phyloP scores from a whole-genome alignment of 2,113 vertebrate species.

The Microcebus jonahi region DNA sequence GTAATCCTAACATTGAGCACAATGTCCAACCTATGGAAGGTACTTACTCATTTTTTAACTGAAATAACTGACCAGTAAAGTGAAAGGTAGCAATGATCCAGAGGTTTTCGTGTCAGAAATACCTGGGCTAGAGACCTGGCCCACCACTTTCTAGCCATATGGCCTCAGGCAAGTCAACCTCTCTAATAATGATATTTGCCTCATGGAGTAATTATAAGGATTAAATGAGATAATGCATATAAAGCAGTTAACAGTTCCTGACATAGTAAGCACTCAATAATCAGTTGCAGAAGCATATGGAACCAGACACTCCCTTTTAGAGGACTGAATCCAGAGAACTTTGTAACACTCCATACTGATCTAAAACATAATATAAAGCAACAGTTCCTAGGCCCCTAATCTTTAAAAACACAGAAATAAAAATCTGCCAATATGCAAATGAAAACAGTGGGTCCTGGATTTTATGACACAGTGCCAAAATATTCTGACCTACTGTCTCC shows the following conservation, averaged over 20 bases:
- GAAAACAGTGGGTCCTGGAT: neutral
- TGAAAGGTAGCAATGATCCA: neutral
- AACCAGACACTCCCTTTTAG: neutral
- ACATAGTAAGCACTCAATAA: neutral
- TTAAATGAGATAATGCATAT: neutral
- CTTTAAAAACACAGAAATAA: conserved; percentile 16
- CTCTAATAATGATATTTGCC: neutral
- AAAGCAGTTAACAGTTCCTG: neutral
- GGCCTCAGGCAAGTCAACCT: neutral
- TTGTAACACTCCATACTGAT: neutral
- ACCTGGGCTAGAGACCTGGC: neutral
- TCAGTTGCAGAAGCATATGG: neutral
- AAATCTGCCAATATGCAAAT: neutral
- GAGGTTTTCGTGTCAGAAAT: neutral
- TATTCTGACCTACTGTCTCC: neutral
- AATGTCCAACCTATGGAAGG: neutral
- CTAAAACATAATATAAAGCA: neutral
- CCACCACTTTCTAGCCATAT: neutral
- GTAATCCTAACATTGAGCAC: neutral
- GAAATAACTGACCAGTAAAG: neutral
- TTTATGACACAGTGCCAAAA: neutral
- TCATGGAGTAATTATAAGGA: neutral
- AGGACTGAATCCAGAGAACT: neutral
- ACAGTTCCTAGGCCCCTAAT: neutral
- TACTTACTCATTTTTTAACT: neutral